A percentile compares a stretch with the other conserved stretches of the same genome.
Conservation (phyloP, 2,888 invertebrate species). For the Criorhina ranunculi region DNA sequence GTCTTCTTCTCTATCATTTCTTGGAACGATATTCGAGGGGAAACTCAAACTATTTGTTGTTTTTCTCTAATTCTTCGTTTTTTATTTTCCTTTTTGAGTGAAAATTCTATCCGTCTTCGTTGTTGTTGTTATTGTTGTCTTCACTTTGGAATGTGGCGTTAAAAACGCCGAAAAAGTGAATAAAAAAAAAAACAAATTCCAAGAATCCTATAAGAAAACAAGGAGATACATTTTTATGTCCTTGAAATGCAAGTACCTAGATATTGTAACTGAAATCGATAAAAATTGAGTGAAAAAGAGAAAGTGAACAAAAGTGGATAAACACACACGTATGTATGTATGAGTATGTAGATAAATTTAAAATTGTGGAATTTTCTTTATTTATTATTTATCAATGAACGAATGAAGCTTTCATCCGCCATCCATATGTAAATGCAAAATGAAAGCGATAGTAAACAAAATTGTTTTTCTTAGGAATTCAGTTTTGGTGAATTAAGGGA, state of each 20-base stretch:
- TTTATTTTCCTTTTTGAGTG: slow-evolving; percentile 39
- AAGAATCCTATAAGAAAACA: slow-evolving; percentile 24
- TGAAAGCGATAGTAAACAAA: slow-evolving; percentile 29
- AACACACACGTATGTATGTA: no score
- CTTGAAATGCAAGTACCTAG: slow-evolving; percentile 40
- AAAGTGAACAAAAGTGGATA: slow-evolving; percentile 3
- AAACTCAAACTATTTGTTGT: slow-evolving; percentile 41
- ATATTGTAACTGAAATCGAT: slow-evolving; percentile 30
- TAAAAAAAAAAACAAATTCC: slow-evolving; percentile 16
- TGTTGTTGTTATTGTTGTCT: slow-evolving; percentile 4
- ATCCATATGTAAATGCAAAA: neutral
- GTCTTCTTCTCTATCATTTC: slow-evolving; percentile 43
- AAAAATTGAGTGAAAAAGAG: slow-evolving; percentile 26
- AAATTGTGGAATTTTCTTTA: slow-evolving; percentile 17
- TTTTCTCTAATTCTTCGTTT: slow-evolving; percentile 37
- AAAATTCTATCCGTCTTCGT: slow-evolving; percentile 25
- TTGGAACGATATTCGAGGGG: slow-evolving; percentile 56
- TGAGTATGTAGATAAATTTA: slow-evolving; percentile 3
- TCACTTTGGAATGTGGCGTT: slow-evolving; percentile 36
- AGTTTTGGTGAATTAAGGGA: slow-evolving; percentile 25
- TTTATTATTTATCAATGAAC: slow-evolving; percentile 12
- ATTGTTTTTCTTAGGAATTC: slow-evolving; percentile 1
- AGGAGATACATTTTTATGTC: slow-evolving; percentile 46
- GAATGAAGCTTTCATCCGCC: neutral
- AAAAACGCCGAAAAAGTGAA: slow-evolving; percentile 28